These are phyloP conservation scores for Coregonus ussuriensis DNA, from an alignment of 2,797 vertebrate genomes.

Conservation along the genomic window DNA sequence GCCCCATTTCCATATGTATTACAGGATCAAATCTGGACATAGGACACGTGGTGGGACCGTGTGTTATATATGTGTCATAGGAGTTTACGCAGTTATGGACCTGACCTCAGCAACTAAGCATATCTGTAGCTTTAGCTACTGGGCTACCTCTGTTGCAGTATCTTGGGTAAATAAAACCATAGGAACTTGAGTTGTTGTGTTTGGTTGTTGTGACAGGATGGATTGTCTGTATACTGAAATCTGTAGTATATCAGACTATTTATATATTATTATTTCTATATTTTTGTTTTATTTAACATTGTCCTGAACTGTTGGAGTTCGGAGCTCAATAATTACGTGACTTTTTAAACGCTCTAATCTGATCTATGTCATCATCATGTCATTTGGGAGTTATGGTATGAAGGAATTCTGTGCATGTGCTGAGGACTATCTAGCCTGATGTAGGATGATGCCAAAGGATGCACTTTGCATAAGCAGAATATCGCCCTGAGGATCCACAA, in stretches of 20 bases:
- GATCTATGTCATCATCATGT: too few relatives aligned
- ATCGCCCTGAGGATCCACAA: slow-evolving; percentile 47
- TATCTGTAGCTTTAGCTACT: neutral
- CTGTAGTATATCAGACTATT: too few relatives aligned
- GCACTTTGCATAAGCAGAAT: neutral
- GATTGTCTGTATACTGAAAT: neutral
- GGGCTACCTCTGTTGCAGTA: neutral
- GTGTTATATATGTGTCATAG: neutral
- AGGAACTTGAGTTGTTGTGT: neutral
- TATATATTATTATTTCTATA: too few relatives aligned
- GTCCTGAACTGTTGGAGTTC: too few relatives aligned
- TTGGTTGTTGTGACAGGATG: neutral
- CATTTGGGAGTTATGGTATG: too few relatives aligned
- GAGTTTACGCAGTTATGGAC: neutral
- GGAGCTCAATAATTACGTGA: too few relatives aligned
- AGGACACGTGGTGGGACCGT: slow-evolving; percentile 7
- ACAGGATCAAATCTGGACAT: slow-evolving; percentile 43
- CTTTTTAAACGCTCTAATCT: too few relatives aligned
- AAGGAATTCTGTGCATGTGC: too few relatives aligned
- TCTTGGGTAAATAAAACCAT: neutral
- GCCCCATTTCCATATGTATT: slow-evolving; percentile 63
- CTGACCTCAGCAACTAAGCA: neutral
- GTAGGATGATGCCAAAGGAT: neutral
- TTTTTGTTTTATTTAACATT: too few relatives aligned
- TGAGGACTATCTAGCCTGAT: too few relatives aligned